Base-by-base conservation (phyloP, 2,113 vertebrate genomes). In the Nipponia nippon region DNA sequence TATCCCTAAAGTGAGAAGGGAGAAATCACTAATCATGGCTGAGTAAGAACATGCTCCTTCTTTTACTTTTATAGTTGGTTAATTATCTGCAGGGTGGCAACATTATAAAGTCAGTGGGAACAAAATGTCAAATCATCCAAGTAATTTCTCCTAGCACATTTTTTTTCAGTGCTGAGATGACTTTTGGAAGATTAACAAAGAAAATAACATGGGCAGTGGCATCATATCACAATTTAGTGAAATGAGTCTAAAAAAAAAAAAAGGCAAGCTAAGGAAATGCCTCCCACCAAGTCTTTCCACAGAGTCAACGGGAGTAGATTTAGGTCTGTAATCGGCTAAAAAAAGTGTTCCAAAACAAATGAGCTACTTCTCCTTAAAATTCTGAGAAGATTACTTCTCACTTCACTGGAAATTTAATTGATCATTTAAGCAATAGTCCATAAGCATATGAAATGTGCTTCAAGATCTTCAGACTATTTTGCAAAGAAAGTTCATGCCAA, bases 81-180 rank as follows among this genome's bases (percentile, higher is more conserved):
- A 72, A 75, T 97, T 97, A 91, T 97, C 92, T 97, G 85, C 62
- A 61, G 82, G 91, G 95, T 97, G 86, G 94, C 71, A 66, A 50
- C 70, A 5, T 49, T 66, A 30, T 34, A 63, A 72, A 89, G 38
- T 69, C 36, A 62, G 62, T 65, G 65, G 86, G 89, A 95, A 90
- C 61, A 95, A 95, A 96, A 93, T 86, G 75, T 77, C 84, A 85
- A 70, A 73, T 66, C 42, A 34, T 62, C 69, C 59, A 70, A 83
- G 38, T 73, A 52, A 79, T 88, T 97, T 94, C 17, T 93, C 25
- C 80, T 79, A 55, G 83, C 19, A 15, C 26, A 5, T 78, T 77
- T 90, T 46, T 78, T 78, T 83, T 81, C 55, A 59, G 79, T 47
- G 75, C 47, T 91, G 42, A 86, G 58, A 52, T 0, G 3, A 56